Percentiles rank a stretch among this genome's conserved stretches.
Evolutionary conservation across 2,797 vertebrate species (phyloP).

Genomic region (Propithecus perrieri): DNA sequence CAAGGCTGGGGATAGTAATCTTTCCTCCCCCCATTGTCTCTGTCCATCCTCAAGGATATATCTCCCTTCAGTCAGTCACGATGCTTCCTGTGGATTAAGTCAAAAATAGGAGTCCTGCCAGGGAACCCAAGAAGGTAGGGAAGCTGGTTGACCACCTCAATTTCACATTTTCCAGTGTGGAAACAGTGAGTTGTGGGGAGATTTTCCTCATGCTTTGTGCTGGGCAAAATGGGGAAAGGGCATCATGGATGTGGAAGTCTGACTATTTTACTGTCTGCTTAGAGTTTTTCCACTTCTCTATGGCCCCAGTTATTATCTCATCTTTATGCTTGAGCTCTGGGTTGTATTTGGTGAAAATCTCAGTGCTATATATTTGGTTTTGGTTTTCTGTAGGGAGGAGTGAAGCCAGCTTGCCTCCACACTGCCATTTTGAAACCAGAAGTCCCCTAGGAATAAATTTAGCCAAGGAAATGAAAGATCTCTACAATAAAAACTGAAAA

Average conservation of each 20-base stretch:
- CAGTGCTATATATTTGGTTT: not conserved
- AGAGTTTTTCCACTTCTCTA: not conserved
- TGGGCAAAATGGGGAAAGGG: not conserved
- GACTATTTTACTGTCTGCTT: not conserved
- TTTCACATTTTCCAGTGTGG: not conserved
- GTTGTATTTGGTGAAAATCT: not conserved
- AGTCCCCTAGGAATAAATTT: not conserved
- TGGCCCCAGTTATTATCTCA: not conserved
- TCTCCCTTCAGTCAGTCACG: not conserved
- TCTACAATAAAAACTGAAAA: no score
- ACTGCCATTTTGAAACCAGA: not conserved
- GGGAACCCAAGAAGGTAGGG: not conserved
- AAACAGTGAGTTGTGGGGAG: not conserved
- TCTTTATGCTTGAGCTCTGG: not conserved
- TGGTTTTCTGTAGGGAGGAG: not conserved
- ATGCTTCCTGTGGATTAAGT: not conserved
- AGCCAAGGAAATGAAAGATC: no score
- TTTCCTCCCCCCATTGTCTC: not conserved
- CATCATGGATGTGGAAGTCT: not conserved
- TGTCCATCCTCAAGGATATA: not conserved
- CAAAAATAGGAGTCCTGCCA: not conserved
- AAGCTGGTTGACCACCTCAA: not conserved
- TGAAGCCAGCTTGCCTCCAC: not conserved
- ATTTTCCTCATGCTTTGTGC: not conserved
- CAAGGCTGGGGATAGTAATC: not conserved